These are phyloP conservation scores for Epirrhoe alternata DNA, from an alignment of 2,888 invertebrate species.

Conservation along the genomic window DNA sequence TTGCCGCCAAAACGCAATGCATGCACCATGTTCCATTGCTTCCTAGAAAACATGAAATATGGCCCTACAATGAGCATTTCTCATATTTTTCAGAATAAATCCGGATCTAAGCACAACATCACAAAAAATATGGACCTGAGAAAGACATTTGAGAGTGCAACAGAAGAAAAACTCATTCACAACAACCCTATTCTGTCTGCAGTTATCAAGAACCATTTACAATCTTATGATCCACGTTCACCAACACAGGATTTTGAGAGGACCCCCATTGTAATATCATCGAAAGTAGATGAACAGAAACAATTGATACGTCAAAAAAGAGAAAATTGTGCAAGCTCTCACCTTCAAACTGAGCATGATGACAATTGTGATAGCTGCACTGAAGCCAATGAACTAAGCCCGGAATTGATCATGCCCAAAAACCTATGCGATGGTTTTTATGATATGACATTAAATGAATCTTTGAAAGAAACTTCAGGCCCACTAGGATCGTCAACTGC, in stretches of 20 bases:
- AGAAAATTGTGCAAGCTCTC: constrained; percentile 61
- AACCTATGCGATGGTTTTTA: constrained; percentile 73
- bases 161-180: constrained; percentile 72
- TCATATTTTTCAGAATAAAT: constrained; percentile 66
- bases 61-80: not conserved
- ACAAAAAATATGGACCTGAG: constrained; percentile 80
- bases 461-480: constrained; percentile 66
- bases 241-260: constrained; percentile 85
- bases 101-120: constrained; percentile 73
- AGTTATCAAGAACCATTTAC: constrained; percentile 78
- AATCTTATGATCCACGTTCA: constrained; percentile 85
- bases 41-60: no score
- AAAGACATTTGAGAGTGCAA: constrained; percentile 75
- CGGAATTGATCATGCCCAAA: constrained; percentile 68
- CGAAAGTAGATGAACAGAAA: constrained; percentile 58
- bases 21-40: not conserved
- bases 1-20: not conserved
- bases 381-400: constrained; percentile 57
- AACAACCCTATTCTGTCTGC: constrained; percentile 80
- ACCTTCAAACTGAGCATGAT: constrained; percentile 55
- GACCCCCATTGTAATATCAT: constrained; percentile 82
- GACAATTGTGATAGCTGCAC: constrained; percentile 58
- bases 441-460: constrained; percentile 70
- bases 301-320: constrained; percentile 48
- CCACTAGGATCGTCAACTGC: constrained; percentile 75